Conservation (phyloP, 2,888 invertebrate genomes). For the Oxycera nigricornis region DNA sequence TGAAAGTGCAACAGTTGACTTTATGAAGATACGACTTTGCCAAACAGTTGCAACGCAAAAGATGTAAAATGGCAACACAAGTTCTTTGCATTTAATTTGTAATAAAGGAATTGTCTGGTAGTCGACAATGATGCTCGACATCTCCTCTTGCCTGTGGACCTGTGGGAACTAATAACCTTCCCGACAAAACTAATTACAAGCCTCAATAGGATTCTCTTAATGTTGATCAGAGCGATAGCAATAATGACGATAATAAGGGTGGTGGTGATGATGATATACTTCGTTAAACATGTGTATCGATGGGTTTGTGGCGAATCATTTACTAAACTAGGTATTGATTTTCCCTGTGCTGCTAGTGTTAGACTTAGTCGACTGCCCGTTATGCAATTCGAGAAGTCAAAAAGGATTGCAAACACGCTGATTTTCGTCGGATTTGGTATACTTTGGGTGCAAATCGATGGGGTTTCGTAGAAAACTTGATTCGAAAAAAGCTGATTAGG, state of each 20-base stretch:
- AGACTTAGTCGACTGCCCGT: too few relatives aligned
- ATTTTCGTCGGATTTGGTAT: neutral
- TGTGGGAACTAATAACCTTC: neutral
- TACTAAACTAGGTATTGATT: conserved; percentile 16
- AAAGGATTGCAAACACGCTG: neutral
- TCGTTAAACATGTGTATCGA: conserved; percentile 6
- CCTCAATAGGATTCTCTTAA: conserved; percentile 6
- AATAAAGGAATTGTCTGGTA: neutral
- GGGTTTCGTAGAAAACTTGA: neutral
- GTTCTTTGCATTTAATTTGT: too few relatives aligned
- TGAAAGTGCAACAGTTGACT: too few relatives aligned
- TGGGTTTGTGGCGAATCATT: neutral
- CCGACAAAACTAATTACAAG: conserved; percentile 25
- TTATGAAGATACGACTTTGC: too few relatives aligned
- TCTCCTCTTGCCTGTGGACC: neutral
- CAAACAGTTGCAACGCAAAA: too few relatives aligned
- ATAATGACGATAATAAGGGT: conserved; percentile 9
- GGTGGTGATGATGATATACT: conserved; percentile 21
- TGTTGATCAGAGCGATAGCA: conserved; percentile 4
- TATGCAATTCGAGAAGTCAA: neutral
- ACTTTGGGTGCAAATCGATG: neutral
- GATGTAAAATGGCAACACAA: too few relatives aligned
- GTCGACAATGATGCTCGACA: neutral
- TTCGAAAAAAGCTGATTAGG: neutral
- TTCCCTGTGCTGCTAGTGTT: neutral